Evolutionary conservation across 2,113 vertebrate species (phyloP).

Genomic region (Mesoclemmys tuberculata): DNA sequence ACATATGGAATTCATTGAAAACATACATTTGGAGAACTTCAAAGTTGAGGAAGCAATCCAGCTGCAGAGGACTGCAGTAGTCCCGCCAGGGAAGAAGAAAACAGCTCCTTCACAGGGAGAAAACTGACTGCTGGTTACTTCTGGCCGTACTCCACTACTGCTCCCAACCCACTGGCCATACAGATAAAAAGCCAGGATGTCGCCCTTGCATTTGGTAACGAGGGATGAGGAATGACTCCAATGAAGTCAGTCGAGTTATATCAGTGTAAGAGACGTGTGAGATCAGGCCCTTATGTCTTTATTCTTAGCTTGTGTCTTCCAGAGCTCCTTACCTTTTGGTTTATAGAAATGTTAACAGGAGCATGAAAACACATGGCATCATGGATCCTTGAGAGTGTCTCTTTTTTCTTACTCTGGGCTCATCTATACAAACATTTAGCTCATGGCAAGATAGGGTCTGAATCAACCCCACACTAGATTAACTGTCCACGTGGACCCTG

Average conservation of each 20-base stretch:
- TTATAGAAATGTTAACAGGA: conserved; percentile 6
- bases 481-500: too few relatives aligned
- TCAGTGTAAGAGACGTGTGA: background rate
- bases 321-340: conserved; percentile 21
- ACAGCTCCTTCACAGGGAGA: background rate
- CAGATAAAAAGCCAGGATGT: background rate
- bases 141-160: background rate
- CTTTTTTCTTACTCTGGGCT: background rate
- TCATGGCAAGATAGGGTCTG: too few relatives aligned
- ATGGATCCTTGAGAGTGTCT: background rate
- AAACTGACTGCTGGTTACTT: background rate
- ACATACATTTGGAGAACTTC: background rate
- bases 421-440: too few relatives aligned
- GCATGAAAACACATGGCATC: background rate
- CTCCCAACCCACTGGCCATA: background rate
- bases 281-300: background rate
- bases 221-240: background rate
- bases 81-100: background rate
- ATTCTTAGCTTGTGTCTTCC: conserved; percentile 16
- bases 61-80: background rate
- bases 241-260: background rate
- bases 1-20: background rate
- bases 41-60: background rate
- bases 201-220: background rate
- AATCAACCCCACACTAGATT: too few relatives aligned